Evolutionary conservation across 2,113 vertebrate species (phyloP).

Genomic region (Lophotis ruficrista): DNA sequence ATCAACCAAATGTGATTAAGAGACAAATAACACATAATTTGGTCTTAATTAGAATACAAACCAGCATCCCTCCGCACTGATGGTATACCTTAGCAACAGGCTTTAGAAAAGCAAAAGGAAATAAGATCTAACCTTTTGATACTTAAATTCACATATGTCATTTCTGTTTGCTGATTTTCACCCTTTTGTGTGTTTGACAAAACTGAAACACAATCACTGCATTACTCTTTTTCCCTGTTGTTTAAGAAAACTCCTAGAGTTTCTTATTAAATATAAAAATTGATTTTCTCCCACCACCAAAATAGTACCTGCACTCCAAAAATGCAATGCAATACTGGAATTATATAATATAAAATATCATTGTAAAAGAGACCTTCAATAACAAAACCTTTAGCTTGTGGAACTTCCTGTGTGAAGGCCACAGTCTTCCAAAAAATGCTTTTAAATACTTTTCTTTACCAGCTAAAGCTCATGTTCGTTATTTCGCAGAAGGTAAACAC

Average conservation of each 20-base stretch:
- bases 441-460: slow-evolving; percentile 68
- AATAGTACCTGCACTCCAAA: slow-evolving; percentile 78
- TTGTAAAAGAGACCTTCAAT: slow-evolving; percentile 70
- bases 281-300: slow-evolving; percentile 69
- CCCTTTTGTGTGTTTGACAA: slow-evolving; percentile 53
- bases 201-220: slow-evolving; percentile 63
- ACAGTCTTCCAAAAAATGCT: slow-evolving; percentile 68
- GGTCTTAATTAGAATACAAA: slow-evolving; percentile 66
- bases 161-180: slow-evolving; percentile 57
- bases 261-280: slow-evolving; percentile 80
- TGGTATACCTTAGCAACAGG: slow-evolving; percentile 54
- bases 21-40: slow-evolving; percentile 66
- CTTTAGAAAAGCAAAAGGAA: slow-evolving; percentile 64
- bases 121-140: slow-evolving; percentile 53
- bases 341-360: slow-evolving; percentile 78
- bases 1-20: slow-evolving; percentile 67
- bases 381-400: slow-evolving; percentile 69
- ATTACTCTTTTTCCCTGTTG: slow-evolving; percentile 66
- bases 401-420: slow-evolving; percentile 63
- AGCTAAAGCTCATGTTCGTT: slow-evolving; percentile 59
- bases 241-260: slow-evolving; percentile 76
- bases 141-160: slow-evolving; percentile 61
- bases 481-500: slow-evolving; percentile 76
- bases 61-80: slow-evolving; percentile 61
- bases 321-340: slow-evolving; percentile 74